phyloP scores from a whole-genome alignment of 2,113 vertebrate species.

The Rhynchomys soricoides region DNA sequence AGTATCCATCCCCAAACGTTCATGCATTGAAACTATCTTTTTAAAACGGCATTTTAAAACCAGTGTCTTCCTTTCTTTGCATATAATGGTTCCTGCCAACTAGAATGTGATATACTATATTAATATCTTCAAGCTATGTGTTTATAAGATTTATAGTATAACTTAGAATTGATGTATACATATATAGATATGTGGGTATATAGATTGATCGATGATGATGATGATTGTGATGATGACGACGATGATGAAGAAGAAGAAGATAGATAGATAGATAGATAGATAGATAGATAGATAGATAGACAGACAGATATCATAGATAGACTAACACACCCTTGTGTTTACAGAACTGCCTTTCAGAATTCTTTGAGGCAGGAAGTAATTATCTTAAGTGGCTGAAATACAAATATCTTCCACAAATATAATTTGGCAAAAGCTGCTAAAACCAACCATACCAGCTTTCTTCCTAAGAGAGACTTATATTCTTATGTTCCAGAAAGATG shows the following conservation, averaged over 20 bases:
- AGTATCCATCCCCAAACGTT: not conserved
- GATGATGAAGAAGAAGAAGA: not conserved
- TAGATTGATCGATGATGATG: too few relatives aligned
- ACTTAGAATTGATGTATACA: not conserved
- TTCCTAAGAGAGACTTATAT: constrained; percentile 17
- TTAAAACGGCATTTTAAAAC: constrained; percentile 40
- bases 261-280: not conserved
- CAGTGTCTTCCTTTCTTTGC: constrained; percentile 7
- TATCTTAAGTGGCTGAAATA: constrained; percentile 41
- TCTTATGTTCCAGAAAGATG: constrained; percentile 33
- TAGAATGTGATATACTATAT: constrained; percentile 5
- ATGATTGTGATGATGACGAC: not conserved
- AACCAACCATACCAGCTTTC: not conserved
- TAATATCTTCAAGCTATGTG: constrained; percentile 25
- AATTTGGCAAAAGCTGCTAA: constrained; percentile 36
- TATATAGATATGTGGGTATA: not conserved
- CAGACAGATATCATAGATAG: not conserved
- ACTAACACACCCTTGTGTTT: not conserved
- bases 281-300: not conserved
- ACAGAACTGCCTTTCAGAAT: constrained; percentile 13
- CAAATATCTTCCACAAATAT: constrained; percentile 12
- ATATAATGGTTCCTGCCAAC: not conserved
- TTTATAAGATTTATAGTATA: not conserved
- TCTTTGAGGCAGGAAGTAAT: not conserved
- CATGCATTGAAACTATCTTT: constrained; percentile 43